Evolutionary conservation across 2,888 invertebrate genomes (phyloP), one percentile per base, ranked within the genome.

Genomic region (Sericinus montela): DNA sequence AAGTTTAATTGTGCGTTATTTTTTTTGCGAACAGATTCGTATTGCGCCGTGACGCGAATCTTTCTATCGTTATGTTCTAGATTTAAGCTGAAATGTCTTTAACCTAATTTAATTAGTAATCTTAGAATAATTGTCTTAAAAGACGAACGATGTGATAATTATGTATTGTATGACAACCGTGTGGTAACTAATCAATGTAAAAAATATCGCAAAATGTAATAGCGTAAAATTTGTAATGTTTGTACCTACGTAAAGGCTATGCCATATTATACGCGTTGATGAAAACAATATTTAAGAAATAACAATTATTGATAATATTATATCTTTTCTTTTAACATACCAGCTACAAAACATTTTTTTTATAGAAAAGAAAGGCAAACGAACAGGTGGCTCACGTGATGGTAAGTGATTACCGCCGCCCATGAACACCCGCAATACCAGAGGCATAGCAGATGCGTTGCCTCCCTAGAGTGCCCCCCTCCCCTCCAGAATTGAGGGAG

Each of bases 141-240:
- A 40, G 47, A 36, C 47, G 16, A 16, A 9, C 14, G 29, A 41
- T 47, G 41, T 47, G 41, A 47, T 47, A 47, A n/a, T n/a, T 29
- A 34, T 41, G 28, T 46, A 25, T 40, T 32, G 32, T 40, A 32
- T 19, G 45, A 28, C 13, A 35, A 32, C 9, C 13, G 3, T 5
- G 11, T 32, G 15, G n/a, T 25, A 30, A 1, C 30, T 9, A 25
- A 45, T 23, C 14, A 29, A 25, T 44, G 14, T 34, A 39, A 37
- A 7, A n/a, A 45, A 38, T n/a, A 16, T 15, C 11, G 35, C 37
- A 6, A 11, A 15, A 38, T 19, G 5, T 19, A 2, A 19, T 19
- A 19, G 19, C 11, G 23, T 32, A 34, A 30, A 39, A 39, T 28
- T 28, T 41, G 28, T 47, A 47, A 47, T 35, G 11, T 47, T 29